Evolutionary conservation across 2,113 vertebrate species (phyloP).

Genomic region (Helogale parvula): DNA sequence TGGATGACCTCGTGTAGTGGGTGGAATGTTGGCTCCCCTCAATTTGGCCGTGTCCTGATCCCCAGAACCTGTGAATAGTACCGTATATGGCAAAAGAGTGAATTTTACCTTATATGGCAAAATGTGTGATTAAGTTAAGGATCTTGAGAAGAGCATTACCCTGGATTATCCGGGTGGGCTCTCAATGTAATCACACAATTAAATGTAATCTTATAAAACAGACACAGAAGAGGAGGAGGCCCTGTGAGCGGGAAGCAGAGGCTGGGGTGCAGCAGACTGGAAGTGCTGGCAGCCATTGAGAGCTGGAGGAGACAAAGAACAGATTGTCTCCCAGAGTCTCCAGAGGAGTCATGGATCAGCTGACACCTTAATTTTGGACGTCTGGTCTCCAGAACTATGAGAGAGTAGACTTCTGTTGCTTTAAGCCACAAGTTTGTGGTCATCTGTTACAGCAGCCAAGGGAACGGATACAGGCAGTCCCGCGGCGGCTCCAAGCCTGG

Average conservation of each 20-base stretch:
- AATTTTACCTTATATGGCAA: not conserved
- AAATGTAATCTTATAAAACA: not conserved
- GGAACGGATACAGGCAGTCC: not conserved
- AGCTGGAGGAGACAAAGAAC: not conserved
- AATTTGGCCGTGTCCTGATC: not conserved
- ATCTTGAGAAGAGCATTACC: not conserved
- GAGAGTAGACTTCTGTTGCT: not conserved
- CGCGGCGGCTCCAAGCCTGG: not conserved
- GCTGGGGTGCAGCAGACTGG: not conserved
- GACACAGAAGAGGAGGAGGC: not conserved
- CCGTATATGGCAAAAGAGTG: not conserved
- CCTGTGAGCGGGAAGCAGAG: not conserved
- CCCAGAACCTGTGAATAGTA: not conserved
- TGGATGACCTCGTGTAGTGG: not conserved
- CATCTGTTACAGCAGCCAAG: accelerated
- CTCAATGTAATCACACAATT: not conserved
- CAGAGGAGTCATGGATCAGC: not conserved
- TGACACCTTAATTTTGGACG: not conserved
- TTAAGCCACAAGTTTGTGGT: not conserved
- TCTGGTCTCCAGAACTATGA: not conserved
- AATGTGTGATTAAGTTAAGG: not conserved
- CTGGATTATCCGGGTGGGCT: not conserved
- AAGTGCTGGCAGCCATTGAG: not conserved
- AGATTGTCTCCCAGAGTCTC: not conserved
- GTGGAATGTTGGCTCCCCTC: not conserved